These are phyloP conservation scores for Dinomys branickii DNA, from an alignment of 2,113 vertebrate species.

Conservation along the genomic window DNA sequence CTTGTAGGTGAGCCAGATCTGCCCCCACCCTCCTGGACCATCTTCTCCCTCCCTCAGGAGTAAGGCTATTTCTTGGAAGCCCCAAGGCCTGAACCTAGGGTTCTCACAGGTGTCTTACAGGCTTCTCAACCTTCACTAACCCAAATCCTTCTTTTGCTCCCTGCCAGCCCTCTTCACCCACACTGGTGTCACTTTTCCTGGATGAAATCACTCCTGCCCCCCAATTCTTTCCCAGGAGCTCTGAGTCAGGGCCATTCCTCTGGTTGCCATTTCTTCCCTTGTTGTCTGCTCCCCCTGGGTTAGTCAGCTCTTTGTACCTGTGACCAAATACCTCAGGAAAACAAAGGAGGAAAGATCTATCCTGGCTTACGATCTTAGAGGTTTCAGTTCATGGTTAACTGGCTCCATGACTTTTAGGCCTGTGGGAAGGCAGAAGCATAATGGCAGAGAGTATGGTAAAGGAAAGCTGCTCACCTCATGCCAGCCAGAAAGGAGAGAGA, in stretches of 20 bases:
- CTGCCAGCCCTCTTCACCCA: background rate
- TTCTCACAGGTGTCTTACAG: background rate
- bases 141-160: background rate
- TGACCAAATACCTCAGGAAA: background rate
- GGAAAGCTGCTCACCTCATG: background rate
- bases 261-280: background rate
- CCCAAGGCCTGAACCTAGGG: background rate
- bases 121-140: background rate
- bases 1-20: background rate
- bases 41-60: background rate
- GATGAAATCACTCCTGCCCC: background rate
- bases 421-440: background rate
- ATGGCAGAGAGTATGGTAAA: background rate
- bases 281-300: background rate
- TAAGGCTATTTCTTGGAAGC: background rate
- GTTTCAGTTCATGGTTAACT: background rate
- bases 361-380: background rate
- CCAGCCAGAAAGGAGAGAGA: background rate
- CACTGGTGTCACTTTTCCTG: background rate
- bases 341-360: background rate
- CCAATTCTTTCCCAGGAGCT: background rate
- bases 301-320: background rate
- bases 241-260: background rate
- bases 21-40: background rate
- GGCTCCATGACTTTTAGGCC: background rate